A percentile compares a stretch with the other conserved stretches of the same genome.
phyloP scores from a whole-genome alignment of 1,140 invertebrate species.

The Mylabris phalerata region DNA sequence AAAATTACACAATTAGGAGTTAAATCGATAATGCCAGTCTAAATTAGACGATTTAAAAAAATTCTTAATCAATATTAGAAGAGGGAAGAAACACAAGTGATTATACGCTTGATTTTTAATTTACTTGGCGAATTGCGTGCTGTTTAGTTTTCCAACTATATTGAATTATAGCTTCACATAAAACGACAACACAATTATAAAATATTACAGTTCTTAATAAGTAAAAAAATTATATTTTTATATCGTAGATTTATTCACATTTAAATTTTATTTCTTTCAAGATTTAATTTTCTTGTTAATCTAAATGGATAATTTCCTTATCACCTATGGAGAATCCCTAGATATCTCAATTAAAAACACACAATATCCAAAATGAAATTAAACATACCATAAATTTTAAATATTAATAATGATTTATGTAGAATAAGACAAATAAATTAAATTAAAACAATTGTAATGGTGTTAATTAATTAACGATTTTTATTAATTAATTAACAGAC shows the following conservation, averaged over 20 bases:
- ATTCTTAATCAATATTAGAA: too few relatives aligned
- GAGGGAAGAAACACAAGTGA: too few relatives aligned
- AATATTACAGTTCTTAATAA: conserved; percentile 9
- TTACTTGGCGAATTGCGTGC: conserved; percentile 19
- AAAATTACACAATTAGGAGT: too few relatives aligned
- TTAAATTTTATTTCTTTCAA: not conserved
- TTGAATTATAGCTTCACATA: conserved; percentile 18
- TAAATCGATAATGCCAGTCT: too few relatives aligned
- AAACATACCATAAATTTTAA: conserved; percentile 21
- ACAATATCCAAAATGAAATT: conserved; percentile 4
- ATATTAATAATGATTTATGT: conserved; percentile 7
- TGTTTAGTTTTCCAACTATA: conserved; percentile 1
- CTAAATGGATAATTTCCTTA: not conserved
- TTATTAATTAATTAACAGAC: not conserved
- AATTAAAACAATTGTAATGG: too few relatives aligned
- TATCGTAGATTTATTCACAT: conserved; percentile 15
- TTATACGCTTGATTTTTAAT: too few relatives aligned
- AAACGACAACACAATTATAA: conserved; percentile 16
- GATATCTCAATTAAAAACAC: not conserved
- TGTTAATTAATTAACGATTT: not conserved
- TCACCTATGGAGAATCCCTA: not conserved
- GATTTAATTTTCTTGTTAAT: not conserved
- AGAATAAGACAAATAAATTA: too few relatives aligned
- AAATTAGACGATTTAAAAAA: too few relatives aligned
- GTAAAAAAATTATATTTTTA: conserved; percentile 17